These are phyloP conservation scores for Smutsia temminckii DNA, from an alignment of 2,797 vertebrate genomes.

Conservation along the genomic window DNA sequence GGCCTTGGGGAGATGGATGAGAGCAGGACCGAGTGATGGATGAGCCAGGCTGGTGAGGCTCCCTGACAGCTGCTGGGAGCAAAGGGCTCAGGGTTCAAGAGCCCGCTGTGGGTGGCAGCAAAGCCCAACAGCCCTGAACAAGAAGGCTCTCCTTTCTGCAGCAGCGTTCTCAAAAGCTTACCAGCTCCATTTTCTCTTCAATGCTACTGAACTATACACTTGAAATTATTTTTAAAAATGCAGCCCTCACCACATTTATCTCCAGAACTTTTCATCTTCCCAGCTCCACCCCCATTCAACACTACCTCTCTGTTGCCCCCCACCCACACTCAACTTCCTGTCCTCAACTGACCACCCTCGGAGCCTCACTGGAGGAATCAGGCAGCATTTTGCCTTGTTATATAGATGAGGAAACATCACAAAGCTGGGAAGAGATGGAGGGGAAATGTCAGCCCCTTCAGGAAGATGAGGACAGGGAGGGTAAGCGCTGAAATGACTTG, in stretches of 20 bases:
- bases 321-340: neutral
- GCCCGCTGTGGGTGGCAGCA: constrained; percentile 38
- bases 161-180: neutral
- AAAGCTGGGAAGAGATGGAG: no score
- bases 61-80: constrained; percentile 15
- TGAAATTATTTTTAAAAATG: no score
- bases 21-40: constrained; percentile 46
- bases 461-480: neutral
- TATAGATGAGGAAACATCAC: no score
- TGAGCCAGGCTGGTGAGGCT: neutral
- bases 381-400: neutral
- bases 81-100: neutral
- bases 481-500: neutral
- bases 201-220: no score
- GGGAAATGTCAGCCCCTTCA: neutral
- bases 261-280: neutral
- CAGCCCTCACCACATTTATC: accelerated
- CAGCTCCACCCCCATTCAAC: neutral
- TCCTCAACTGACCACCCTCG: neutral
- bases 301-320: neutral
- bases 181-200: neutral
- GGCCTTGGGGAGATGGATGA: neutral
- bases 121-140: accelerated
- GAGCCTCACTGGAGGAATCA: neutral
- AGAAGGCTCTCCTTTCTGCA: neutral